phyloP scores from a whole-genome alignment of 2,888 invertebrate genomes.

The Acrobasis suavella region DNA sequence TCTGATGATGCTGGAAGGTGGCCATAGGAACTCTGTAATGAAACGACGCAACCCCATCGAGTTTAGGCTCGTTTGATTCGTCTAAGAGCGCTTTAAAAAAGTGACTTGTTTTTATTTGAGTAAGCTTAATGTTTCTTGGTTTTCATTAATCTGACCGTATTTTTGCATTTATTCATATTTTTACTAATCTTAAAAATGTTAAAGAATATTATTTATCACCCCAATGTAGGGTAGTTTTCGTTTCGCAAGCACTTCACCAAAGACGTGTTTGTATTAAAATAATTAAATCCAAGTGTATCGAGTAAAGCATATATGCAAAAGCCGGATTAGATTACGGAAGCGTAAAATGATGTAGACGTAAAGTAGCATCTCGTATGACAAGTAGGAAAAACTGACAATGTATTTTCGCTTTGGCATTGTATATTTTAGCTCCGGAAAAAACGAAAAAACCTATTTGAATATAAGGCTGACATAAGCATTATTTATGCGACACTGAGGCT shows the following conservation, averaged over 20 bases:
- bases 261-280: too few relatives aligned
- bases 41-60: too few relatives aligned
- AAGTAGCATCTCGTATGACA: constrained; percentile 4
- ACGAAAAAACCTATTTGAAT: constrained; percentile 18
- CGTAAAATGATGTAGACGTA: constrained; percentile 29
- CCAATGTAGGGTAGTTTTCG: too few relatives aligned
- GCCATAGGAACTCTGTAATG: too few relatives aligned
- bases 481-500: constrained; percentile 21
- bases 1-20: too few relatives aligned
- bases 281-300: constrained; percentile 23
- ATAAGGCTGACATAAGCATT: constrained; percentile 20
- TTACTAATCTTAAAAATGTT: too few relatives aligned
- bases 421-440: constrained; percentile 15
- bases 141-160: too few relatives aligned
- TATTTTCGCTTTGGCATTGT: constrained; percentile 21
- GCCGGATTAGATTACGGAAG: constrained; percentile 29
- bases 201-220: background rate
- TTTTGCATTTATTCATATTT: too few relatives aligned
- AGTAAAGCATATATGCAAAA: constrained; percentile 24
- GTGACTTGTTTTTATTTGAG: too few relatives aligned
- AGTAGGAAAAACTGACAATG: constrained; percentile 12
- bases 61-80: too few relatives aligned
- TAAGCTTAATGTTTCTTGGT: too few relatives aligned
- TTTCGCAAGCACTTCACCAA: constrained; percentile 10
- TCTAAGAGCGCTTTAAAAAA: too few relatives aligned